A percentile compares a stretch with the other conserved stretches of the same genome.
These are phyloP conservation scores for Thera britannica DNA, from an alignment of 2,888 invertebrate species.

Conservation along the genomic window DNA sequence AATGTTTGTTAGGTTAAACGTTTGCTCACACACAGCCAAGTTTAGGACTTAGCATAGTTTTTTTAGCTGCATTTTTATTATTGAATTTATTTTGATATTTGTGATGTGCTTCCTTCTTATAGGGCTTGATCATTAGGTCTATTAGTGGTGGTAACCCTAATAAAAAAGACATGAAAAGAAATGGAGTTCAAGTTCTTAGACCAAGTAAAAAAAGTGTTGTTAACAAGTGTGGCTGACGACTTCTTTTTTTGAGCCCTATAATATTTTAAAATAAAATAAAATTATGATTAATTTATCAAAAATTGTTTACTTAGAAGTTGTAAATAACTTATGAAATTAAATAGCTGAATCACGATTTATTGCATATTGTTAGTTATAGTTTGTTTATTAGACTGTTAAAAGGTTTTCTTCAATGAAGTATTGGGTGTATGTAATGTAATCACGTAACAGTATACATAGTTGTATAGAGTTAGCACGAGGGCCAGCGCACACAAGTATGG, in stretches of 20 bases:
- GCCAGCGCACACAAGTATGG: not conserved
- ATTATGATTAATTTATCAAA: not conserved
- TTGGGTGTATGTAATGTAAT: slow-evolving; percentile 30
- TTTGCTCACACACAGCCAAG: slow-evolving; percentile 72
- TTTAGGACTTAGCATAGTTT: slow-evolving; percentile 36
- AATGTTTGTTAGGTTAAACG: slow-evolving; percentile 66
- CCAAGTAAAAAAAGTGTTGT: not conserved
- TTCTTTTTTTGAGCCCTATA: not conserved
- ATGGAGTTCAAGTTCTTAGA: slow-evolving; percentile 7
- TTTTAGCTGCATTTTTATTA: slow-evolving; percentile 30
- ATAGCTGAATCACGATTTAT: slow-evolving; percentile 8
- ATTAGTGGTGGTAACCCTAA: not conserved
- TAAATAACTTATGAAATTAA: slow-evolving; percentile 22
- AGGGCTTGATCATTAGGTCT: slow-evolving; percentile 1
- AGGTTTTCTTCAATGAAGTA: slow-evolving; percentile 36
- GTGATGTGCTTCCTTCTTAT: slow-evolving; percentile 40
- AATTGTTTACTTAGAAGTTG: slow-evolving; percentile 17
- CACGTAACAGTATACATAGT: slow-evolving; percentile 54
- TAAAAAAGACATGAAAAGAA: not conserved
- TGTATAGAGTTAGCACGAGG: slow-evolving; percentile 51
- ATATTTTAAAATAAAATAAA: slow-evolving; percentile 6
- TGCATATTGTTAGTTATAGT: not conserved
- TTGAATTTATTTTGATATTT: slow-evolving; percentile 34
- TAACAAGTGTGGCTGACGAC: not conserved
- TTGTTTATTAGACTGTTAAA: slow-evolving; percentile 29